Conservation (phyloP, 92 coral and sea anemone genomes). For the Montipora capitata region DNA sequence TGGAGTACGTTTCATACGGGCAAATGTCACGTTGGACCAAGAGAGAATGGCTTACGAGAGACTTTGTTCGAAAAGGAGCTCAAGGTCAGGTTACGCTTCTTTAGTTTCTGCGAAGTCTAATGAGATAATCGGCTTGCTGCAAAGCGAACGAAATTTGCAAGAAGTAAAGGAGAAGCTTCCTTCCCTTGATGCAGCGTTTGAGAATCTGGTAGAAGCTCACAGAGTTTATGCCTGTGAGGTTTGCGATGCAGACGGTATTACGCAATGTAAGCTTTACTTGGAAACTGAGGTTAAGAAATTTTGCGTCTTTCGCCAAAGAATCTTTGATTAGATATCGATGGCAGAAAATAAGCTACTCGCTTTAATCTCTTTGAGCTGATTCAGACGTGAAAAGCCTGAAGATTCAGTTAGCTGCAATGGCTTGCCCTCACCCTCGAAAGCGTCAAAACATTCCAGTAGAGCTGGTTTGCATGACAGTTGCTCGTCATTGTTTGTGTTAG, state of each 20-base stretch:
- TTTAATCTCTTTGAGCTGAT: neutral
- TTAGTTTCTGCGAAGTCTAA: neutral
- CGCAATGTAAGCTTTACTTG: neutral
- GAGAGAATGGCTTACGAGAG: neutral
- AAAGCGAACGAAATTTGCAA: neutral
- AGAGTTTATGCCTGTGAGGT: neutral
- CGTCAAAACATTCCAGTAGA: neutral
- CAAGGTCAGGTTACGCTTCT: neutral
- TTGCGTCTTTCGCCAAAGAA: neutral
- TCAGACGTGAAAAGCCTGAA: slow-evolving; percentile 2
- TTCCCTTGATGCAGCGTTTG: neutral
- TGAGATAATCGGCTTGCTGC: neutral
- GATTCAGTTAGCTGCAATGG: slow-evolving; percentile 13
- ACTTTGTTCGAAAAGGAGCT: neutral
- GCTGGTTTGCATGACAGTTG: neutral
- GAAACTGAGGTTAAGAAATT: neutral
- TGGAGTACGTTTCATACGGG: neutral
- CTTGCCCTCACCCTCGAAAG: neutral
- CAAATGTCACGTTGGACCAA: neutral
- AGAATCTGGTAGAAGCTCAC: neutral
- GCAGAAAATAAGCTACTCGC: neutral
- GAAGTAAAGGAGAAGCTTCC: slow-evolving; percentile 3
- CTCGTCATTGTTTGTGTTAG: neutral
- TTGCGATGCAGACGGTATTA: neutral
- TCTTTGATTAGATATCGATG: neutral